Base-by-base conservation (phyloP, 2,113 vertebrate species). In the Protobothrops flavoviridis region DNA sequence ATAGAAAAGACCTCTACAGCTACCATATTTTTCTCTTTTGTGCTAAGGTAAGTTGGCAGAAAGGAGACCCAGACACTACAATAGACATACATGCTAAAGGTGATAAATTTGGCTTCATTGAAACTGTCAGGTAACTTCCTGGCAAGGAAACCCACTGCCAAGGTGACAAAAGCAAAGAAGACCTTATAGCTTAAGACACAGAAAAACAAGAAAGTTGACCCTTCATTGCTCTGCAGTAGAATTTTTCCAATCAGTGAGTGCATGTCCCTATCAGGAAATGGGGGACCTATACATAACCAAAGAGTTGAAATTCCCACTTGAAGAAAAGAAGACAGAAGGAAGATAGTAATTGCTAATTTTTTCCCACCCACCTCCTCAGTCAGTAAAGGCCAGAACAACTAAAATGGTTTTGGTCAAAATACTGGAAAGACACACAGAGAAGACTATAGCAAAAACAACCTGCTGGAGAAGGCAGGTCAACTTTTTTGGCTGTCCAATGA, bases 31-130 rank as follows among this genome's bases (percentile, higher is more conserved):
- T 90, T 90, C 12, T 61, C 90, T 74, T 74, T 90, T 15, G 48
- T 74, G 61, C 61, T 90, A 20, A 74, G 29, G 5, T 90, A 90
- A 17, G 61, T 52, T 74, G 59, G 61, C 17, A 90, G 8, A 59
- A 89, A 89, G 21, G 56, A 45, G 2, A 89, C 5, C 55, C 88
- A 89, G 59, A 89, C 88, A 61, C 88, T 89, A 56, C 88, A 89
- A 29, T 45, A 61, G 4, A 89, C 88, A 39, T 45, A 55, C 88
- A 90, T 74, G 48, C 90, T 90, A 2, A 74, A 90, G 2, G 61
- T 90, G 4, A 90, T 90, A 52, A 90, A 90, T 52, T 90, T 90
- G 48, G 90, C 61, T 69, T 90, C 90, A 74, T 90, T 90, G 61
- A 90, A 90, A 53, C 61, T 90, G 48, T 74, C 45, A 74, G 90